phyloP scores from a whole-genome alignment of 2,888 invertebrate species.

The Monoplex corrugatus region DNA sequence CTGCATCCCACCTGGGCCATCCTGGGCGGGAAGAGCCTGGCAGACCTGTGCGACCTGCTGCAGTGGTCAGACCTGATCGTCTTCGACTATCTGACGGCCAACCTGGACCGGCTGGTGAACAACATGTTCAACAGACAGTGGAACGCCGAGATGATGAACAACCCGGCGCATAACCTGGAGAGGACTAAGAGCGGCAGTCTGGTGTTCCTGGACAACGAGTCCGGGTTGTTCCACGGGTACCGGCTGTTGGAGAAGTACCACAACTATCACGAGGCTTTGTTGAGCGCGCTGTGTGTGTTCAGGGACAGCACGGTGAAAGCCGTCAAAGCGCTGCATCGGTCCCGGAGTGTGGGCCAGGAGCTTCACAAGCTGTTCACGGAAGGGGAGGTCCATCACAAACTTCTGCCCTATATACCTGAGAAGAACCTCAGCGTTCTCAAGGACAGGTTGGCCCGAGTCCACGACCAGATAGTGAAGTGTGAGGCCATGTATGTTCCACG shows the following conservation, averaged over 20 bases:
- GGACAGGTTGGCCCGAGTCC: constrained; percentile 89
- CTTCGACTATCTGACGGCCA: constrained; percentile 94
- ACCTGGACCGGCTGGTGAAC: constrained; percentile 93
- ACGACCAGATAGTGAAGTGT: constrained; percentile 90
- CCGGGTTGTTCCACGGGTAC: constrained; percentile 90
- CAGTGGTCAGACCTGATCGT: constrained; percentile 95
- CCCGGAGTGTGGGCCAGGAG: constrained; percentile 85
- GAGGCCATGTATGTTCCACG: constrained; percentile 82
- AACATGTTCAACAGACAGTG: constrained; percentile 94
- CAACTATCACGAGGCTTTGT: constrained; percentile 89
- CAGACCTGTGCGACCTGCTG: constrained; percentile 82
- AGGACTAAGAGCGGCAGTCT: constrained; percentile 87
- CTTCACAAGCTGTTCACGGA: constrained; percentile 87
- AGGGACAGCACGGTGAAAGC: constrained; percentile 87
- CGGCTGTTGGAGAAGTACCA: constrained; percentile 92
- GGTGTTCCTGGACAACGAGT: constrained; percentile 87
- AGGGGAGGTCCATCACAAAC: constrained; percentile 82
- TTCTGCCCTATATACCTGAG: constrained; percentile 89
- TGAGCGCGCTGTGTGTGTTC: constrained; percentile 91
- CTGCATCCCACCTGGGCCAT: constrained; percentile 54
- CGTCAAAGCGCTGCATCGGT: constrained; percentile 85
- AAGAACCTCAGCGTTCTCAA: constrained; percentile 91
- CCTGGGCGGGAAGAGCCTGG: constrained; percentile 56
- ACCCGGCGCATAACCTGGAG: constrained; percentile 93
- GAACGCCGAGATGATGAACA: constrained; percentile 94